Percentiles rank a stretch among this genome's conserved stretches.
Conservation (phyloP, 2,113 vertebrate genomes). For the Ascaphus truei region DNA sequence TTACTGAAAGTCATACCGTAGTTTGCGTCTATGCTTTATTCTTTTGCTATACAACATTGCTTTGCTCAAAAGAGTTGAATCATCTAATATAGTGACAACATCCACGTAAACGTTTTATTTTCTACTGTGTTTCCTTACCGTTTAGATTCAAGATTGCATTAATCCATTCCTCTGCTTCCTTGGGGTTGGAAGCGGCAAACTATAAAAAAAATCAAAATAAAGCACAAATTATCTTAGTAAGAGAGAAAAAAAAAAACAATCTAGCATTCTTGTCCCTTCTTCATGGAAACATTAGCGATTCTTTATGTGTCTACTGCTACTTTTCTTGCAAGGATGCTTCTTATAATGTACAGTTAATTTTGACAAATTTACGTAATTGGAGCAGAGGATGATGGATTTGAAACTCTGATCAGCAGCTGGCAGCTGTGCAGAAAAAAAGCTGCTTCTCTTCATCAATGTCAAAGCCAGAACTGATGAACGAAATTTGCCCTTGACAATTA, state of each 20-base stretch:
- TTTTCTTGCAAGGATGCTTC: slow-evolving; percentile 81
- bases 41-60: too few species aligned
- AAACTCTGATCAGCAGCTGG: slow-evolving; percentile 80
- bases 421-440: slow-evolving; percentile 74
- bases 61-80: too few species aligned
- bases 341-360: slow-evolving; percentile 81
- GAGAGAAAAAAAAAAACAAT: slow-evolving; percentile 27
- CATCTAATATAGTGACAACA: too few species aligned
- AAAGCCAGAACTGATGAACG: slow-evolving; percentile 75
- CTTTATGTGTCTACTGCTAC: slow-evolving; percentile 70
- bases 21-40: too few species aligned
- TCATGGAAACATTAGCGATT: slow-evolving; percentile 68
- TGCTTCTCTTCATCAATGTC: slow-evolving; percentile 83
- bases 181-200: slow-evolving; percentile 87
- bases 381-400: slow-evolving; percentile 81
- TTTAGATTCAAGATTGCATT: slow-evolving; percentile 31
- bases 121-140: slow-evolving; percentile 41
- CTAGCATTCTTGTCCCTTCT: slow-evolving; percentile 55
- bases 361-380: slow-evolving; percentile 86
- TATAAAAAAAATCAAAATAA: slow-evolving; percentile 51
- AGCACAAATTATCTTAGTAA: slow-evolving; percentile 44
- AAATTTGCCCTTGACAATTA: slow-evolving; percentile 84
- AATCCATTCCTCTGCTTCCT: slow-evolving; percentile 93
- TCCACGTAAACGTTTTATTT: too few species aligned
- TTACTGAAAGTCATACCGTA: too few species aligned